A percentile compares a stretch with the other conserved stretches of the same genome.
Conservation (phyloP, 2,113 vertebrate species). For the Fregetta grallaria region DNA sequence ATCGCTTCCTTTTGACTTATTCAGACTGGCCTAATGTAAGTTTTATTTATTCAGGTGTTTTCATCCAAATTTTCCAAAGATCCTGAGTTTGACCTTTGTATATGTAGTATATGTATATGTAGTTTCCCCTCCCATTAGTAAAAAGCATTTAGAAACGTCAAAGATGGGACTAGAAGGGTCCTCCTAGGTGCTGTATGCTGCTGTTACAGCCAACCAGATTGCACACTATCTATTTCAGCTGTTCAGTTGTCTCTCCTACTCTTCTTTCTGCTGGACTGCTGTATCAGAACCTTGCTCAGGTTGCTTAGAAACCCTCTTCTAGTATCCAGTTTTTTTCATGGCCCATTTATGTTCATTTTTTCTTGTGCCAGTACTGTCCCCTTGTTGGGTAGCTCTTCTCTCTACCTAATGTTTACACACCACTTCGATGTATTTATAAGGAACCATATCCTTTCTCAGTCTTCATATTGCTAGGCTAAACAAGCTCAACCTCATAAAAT, state of each 20-base stretch:
- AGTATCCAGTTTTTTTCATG: not conserved
- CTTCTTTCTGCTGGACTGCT: not conserved
- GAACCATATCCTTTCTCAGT: not conserved
- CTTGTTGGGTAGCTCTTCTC: not conserved
- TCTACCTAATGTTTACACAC: not conserved
- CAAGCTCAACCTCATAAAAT: not conserved
- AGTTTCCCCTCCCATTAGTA: conserved; percentile 25
- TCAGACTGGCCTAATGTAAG: conserved; percentile 2
- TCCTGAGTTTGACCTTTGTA: not conserved
- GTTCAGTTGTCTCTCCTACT: not conserved
- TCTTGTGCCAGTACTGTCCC: not conserved
- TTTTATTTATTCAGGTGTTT: conserved; percentile 59
- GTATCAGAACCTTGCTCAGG: not conserved
- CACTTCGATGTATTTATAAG: not conserved
- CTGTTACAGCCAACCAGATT: not conserved
- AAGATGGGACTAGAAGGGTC: not conserved
- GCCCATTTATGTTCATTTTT: not conserved
- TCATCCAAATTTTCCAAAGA: conserved; percentile 48
- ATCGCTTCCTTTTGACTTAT: conserved; percentile 53
- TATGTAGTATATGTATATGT: not conserved
- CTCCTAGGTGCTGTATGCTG: not conserved
- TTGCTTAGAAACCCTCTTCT: conserved; percentile 33
- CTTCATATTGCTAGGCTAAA: not conserved
- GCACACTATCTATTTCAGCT: not conserved
- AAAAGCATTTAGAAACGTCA: conserved; percentile 24